Base-by-base conservation (phyloP, 2,888 invertebrate genomes). In the Urechis unicinctus region DNA sequence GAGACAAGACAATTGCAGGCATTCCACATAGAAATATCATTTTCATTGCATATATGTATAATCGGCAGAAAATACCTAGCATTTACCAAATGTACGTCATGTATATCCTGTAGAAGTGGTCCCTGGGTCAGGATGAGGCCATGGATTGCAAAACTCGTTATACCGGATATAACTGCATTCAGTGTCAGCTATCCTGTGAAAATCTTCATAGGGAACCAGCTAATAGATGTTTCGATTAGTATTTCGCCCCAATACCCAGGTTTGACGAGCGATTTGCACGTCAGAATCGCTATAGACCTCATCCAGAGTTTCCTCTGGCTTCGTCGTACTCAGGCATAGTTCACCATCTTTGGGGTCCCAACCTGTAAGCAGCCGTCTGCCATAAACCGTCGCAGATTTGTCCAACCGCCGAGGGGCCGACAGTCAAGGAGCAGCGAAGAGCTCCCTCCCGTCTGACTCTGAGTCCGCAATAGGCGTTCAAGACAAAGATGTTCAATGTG, bases 191-290 rank as follows among this genome's bases (percentile, higher is more conserved):
- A 84, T 85, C 84, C 84, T 85, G 85, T 85, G 84, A 83, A 84
- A 85, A 85, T 85, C 84, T 85, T 85, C 85, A 83, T 84, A 82
- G 81, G 81, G 85, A 84, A 85, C 85, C 85, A 85, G 85, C 85
- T 85, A 85, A 83, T 84, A 85, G 85, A 85, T 84, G 84, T 85
- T 85, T 85, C 84, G 84, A 85, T 85, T 85, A 83, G 78, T 79
- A 79, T 80, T 81, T 81, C 77, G 78, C 78, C 85, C 85, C 85
- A 85, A 85, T 85, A 84, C 84, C 83, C 84, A 85, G 83, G 82
- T 86, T 83, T 79, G 83, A 85, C 83, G 85, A 86, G 85, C 85
- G 85, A 86, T 86, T 86, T 86, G 85, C 85, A 85, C 85, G 84
- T 85, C 85, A 85, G 85, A 85, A 84, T 82, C 84, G 84, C 84